phyloP scores from a whole-genome alignment of 2,113 vertebrate species.

The Ondatra zibethicus region DNA sequence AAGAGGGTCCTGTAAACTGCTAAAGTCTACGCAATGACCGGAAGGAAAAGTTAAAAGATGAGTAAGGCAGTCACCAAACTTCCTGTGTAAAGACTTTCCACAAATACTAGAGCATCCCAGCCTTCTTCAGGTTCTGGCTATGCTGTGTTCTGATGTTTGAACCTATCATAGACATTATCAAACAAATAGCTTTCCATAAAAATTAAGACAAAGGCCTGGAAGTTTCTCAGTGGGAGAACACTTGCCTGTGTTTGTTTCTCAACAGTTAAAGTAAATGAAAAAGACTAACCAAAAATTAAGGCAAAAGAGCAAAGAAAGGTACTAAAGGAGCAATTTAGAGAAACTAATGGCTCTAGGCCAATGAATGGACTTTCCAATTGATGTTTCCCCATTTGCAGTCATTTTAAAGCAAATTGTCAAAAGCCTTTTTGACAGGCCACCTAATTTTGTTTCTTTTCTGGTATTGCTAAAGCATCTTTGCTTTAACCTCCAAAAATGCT shows the following conservation, averaged over 20 bases:
- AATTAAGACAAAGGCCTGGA: neutral
- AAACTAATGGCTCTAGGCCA: neutral
- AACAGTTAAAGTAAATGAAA: neutral
- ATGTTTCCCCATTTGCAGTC: slow-evolving; percentile 19
- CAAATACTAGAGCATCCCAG: neutral
- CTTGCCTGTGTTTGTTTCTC: neutral
- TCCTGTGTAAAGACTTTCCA: neutral
- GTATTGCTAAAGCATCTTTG: neutral
- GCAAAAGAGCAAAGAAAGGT: neutral
- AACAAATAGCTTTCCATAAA: slow-evolving; percentile 7
- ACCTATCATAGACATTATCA: neutral
- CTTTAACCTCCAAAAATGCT: neutral
- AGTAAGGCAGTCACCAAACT: neutral
- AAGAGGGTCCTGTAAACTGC: neutral
- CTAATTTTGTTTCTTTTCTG: slow-evolving; percentile 52
- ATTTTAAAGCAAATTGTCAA: slow-evolving; percentile 40
- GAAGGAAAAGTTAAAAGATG: neutral
- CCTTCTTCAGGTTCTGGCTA: neutral
- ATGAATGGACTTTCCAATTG: neutral
- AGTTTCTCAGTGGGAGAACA: neutral
- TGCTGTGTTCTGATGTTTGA: neutral
- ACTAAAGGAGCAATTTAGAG: slow-evolving; percentile 8
- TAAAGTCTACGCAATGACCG: neutral
- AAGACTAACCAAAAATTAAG: neutral
- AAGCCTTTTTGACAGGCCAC: slow-evolving; percentile 7